Percentiles rank a stretch among this genome's conserved stretches.
These are phyloP conservation scores for Caenorhabditis virilis DNA, from an alignment of 2,888 invertebrate genomes.

Conservation along the genomic window DNA sequence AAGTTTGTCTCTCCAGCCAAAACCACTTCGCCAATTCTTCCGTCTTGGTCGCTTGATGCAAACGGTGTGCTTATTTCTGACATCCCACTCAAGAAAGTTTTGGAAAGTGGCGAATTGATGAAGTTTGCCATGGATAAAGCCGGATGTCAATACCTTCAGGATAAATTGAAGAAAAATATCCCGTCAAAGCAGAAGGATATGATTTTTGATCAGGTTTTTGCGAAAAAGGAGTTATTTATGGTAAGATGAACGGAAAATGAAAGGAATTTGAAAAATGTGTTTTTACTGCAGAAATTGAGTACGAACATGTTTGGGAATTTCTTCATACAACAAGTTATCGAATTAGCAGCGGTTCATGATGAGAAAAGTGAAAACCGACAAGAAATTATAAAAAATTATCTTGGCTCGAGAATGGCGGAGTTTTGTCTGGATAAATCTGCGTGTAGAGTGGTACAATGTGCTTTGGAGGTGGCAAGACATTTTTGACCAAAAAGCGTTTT, in stretches of 20 bases:
- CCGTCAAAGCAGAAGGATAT: slow-evolving; percentile 6
- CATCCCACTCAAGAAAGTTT: slow-evolving; percentile 14
- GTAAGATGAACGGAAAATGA: slow-evolving; percentile 10
- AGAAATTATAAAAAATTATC: slow-evolving; percentile 11
- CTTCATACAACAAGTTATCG: slow-evolving; percentile 49
- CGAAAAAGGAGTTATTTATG: slow-evolving; percentile 12
- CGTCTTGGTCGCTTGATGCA: slow-evolving; percentile 24
- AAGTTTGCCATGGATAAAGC: slow-evolving; percentile 36
- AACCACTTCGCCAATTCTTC: slow-evolving; percentile 3
- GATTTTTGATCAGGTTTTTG: slow-evolving; percentile 16
- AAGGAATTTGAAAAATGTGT: no score
- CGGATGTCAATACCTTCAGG: slow-evolving; percentile 32
- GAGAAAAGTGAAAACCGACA: slow-evolving; percentile 8
- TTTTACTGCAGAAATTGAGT: slow-evolving; percentile 17
- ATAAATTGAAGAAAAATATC: slow-evolving; percentile 5
- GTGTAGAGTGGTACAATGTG: slow-evolving; percentile 62
- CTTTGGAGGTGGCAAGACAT: slow-evolving; percentile 39
- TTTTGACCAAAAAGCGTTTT: not conserved
- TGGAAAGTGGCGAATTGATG: slow-evolving; percentile 25
- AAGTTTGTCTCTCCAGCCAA: not conserved
- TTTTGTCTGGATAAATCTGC: slow-evolving; percentile 59
- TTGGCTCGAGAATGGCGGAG: slow-evolving; percentile 32
- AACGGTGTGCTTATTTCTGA: slow-evolving; percentile 10
- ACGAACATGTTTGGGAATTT: slow-evolving; percentile 55
- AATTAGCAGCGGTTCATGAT: slow-evolving; percentile 17